Evolutionary conservation across 2,113 vertebrate genomes (phyloP), one percentile per base, ranked within the genome.

Genomic region (Petroica traversi): DNA sequence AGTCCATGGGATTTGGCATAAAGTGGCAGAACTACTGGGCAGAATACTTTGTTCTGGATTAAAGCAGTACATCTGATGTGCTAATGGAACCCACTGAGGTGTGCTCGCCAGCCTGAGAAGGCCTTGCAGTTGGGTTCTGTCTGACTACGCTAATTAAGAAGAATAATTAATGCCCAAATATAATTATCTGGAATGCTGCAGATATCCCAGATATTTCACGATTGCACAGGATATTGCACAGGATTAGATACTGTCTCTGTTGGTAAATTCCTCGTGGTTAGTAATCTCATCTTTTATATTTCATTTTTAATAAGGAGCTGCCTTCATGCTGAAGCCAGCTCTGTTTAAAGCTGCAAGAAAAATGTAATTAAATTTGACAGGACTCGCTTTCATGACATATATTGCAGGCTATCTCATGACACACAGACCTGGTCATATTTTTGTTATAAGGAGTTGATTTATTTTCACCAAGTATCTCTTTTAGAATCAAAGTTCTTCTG

Each of bases 181-280:
- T 80, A 90, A 92, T 93, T 88, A 55, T 93, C 82, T 92, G 90
- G 95, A 92, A 93, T 88, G 93, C 68, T 86, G 25, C 64, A 90
- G 90, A 78, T 84, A 95, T 63, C 90, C 54, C 83, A 95, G 95
- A 74, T 90, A 93, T 71, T 90, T 80, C 84, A 67, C 2, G 38
- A 94, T 87, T 91, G 77, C 96, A 94, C 89, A 97, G 92, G 93
- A 92, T 97, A 93, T 97, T 97, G 92, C 93, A 91, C 33, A 87
- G 75, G 63, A 86, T 96, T 95, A 96, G 96, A 94, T 93, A 72
- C 64, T 92, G 94, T 89, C 95, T 96, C 94, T 88, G 71, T 72
- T 72, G 57, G 85, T 95, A 96, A 97, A 96, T 96, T 93, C 93
- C 87, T 95, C 16, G 0, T 81, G 79, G 79, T 81, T 91, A 92